phyloP scores from a whole-genome alignment of 1,140 invertebrate species.

The Neodiprion pinetum region DNA sequence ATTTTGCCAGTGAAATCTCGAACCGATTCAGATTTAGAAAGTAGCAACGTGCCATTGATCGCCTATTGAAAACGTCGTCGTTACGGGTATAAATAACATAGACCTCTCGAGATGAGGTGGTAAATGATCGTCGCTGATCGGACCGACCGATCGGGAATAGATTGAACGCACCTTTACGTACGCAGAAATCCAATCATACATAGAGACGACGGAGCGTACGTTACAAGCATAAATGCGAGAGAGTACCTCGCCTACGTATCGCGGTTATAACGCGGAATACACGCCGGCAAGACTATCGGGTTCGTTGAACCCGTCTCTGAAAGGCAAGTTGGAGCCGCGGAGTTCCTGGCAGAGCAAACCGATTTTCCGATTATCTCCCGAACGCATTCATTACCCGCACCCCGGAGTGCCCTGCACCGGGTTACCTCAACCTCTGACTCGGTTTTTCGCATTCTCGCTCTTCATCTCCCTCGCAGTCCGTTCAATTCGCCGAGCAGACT shows the following conservation, averaged over 20 bases:
- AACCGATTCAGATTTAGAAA: too few species aligned
- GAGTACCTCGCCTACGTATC: neutral
- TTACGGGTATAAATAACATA: too few species aligned
- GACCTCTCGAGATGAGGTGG: too few species aligned
- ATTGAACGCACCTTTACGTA: too few species aligned
- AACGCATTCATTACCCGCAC: constrained; percentile 2
- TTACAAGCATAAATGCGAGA: neutral
- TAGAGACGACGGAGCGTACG: neutral
- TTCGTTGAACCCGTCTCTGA: neutral
- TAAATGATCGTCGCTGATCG: too few species aligned
- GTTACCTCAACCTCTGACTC: neutral
- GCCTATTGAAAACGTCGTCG: too few species aligned
- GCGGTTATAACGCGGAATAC: neutral
- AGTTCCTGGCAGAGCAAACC: neutral
- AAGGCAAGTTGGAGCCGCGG: neutral
- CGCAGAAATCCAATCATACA: too few species aligned
- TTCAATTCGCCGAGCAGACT: constrained; percentile 42
- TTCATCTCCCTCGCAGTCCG: constrained; percentile 15
- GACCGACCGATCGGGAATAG: too few species aligned
- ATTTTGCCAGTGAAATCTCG: too few species aligned
- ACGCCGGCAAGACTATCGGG: neutral
- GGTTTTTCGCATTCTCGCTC: constrained; percentile 7
- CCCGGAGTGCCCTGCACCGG: neutral
- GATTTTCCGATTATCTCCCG: constrained; percentile 18
- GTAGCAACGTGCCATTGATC: too few species aligned